These are phyloP conservation scores for Liposcelis brunnea DNA, from an alignment of 2,888 invertebrate species.

Conservation along the genomic window DNA sequence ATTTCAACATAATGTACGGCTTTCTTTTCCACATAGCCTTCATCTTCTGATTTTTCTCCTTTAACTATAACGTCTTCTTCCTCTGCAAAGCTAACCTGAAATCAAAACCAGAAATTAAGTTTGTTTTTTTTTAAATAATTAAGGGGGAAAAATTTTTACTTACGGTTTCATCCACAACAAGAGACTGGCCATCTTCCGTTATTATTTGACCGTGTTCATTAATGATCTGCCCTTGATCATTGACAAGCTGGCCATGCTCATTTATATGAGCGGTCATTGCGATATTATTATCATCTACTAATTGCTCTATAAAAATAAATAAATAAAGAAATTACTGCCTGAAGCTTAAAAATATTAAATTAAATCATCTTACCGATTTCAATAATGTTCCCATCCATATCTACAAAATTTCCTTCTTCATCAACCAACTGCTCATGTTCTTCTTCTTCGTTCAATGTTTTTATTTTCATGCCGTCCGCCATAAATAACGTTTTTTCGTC, in stretches of 20 bases:
- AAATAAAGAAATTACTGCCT: background rate
- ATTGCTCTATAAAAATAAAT: background rate
- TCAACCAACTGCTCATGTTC: slow-evolving; percentile 1
- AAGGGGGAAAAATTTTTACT: background rate
- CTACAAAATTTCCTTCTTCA: slow-evolving; percentile 3
- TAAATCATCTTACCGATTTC: background rate
- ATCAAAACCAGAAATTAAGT: slow-evolving; percentile 1
- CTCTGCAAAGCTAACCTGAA: slow-evolving; percentile 9
- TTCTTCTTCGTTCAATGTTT: background rate
- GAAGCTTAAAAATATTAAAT: background rate
- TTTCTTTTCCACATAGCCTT: slow-evolving; percentile 17
- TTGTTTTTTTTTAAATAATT: no score
- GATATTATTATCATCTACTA: background rate
- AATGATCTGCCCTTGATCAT: slow-evolving; percentile 4
- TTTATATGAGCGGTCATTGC: slow-evolving; percentile 6
- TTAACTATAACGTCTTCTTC: slow-evolving; percentile 11
- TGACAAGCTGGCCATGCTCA: slow-evolving; percentile 6
- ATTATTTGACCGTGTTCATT: background rate
- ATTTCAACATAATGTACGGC: slow-evolving; percentile 22
- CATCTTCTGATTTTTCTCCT: slow-evolving; percentile 6
- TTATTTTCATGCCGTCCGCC: slow-evolving; percentile 11
- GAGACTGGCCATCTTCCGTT: slow-evolving; percentile 5
- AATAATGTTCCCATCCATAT: slow-evolving; percentile 17
- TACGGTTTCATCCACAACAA: slow-evolving; percentile 5
- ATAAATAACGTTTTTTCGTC: slow-evolving; percentile 19